Percentiles rank a stretch among this genome's conserved stretches.
Conservation (phyloP, 2,797 vertebrate species). For the Enoplosus armatus region DNA sequence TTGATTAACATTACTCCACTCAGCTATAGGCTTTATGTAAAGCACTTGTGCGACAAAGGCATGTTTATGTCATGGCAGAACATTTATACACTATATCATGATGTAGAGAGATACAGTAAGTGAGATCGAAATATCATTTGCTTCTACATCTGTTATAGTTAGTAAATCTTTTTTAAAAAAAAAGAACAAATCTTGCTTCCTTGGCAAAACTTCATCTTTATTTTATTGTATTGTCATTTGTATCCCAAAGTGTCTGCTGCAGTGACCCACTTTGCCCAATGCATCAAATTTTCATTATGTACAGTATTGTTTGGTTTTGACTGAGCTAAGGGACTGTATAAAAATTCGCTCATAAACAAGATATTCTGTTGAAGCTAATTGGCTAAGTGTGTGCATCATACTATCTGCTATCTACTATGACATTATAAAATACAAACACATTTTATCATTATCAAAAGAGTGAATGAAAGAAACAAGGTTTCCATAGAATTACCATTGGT, state of each 20-base stretch:
- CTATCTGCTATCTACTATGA: too few relatives aligned
- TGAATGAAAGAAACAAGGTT: too few relatives aligned
- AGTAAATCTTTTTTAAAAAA: not conserved
- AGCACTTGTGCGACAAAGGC: conserved; percentile 19
- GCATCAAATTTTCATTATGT: not conserved
- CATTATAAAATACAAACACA: too few relatives aligned
- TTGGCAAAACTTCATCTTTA: not conserved
- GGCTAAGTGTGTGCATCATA: too few relatives aligned
- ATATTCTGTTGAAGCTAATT: not conserved
- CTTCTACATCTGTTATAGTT: not conserved
- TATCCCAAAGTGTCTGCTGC: not conserved
- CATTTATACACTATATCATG: not conserved
- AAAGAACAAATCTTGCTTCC: too few relatives aligned
- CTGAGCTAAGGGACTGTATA: not conserved
- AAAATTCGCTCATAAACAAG: not conserved
- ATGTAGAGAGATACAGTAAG: conserved; percentile 3
- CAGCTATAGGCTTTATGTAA: conserved; percentile 25
- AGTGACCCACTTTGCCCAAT: conserved; percentile 5
- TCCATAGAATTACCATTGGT: too few relatives aligned
- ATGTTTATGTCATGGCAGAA: not conserved
- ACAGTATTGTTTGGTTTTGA: conserved; percentile 6
- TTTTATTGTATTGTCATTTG: not conserved
- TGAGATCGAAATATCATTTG: not conserved
- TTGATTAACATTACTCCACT: conserved; percentile 51
- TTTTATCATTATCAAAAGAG: too few relatives aligned